These are phyloP conservation scores for Toxotes lorentzi DNA, from an alignment of 2,797 vertebrate species.

Conservation along the genomic window DNA sequence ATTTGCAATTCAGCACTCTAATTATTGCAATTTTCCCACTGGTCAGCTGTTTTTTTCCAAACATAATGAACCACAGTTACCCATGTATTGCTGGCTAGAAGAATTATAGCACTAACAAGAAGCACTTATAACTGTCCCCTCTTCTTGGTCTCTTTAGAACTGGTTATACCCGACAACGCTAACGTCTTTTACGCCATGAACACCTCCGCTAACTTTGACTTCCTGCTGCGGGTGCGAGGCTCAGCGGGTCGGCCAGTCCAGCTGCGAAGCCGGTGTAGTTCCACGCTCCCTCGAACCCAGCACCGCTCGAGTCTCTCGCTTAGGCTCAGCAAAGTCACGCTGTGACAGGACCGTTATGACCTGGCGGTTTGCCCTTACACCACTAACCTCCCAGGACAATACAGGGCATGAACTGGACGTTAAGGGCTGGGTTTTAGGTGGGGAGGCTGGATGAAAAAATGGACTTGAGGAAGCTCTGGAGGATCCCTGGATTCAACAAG, in stretches of 20 bases:
- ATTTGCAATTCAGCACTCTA: conserved; percentile 15
- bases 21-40: background rate
- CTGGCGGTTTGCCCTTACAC: conserved; percentile 26
- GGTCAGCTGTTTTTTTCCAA: conserved; percentile 32
- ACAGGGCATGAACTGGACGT: conserved; percentile 12
- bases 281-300: conserved; percentile 87
- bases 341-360: conserved; percentile 75
- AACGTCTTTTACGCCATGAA: conserved; percentile 98
- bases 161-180: conserved; percentile 92
- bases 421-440: conserved; percentile 17
- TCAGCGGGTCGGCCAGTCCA: conserved; percentile 79
- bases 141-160: conserved; percentile 81
- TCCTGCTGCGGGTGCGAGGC: conserved; percentile 90
- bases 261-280: conserved; percentile 85
- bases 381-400: conserved; percentile 31
- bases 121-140: background rate
- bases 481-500: conserved; percentile 12
- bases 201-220: conserved; percentile 92
- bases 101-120: background rate
- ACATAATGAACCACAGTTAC: background rate
- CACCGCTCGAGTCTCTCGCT: conserved; percentile 88
- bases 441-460: conserved; percentile 30
- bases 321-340: conserved; percentile 89
- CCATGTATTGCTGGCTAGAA: background rate
- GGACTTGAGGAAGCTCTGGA: conserved; percentile 10